Conservation (phyloP, 2,888 invertebrate genomes). For the Heliconius hortense region DNA sequence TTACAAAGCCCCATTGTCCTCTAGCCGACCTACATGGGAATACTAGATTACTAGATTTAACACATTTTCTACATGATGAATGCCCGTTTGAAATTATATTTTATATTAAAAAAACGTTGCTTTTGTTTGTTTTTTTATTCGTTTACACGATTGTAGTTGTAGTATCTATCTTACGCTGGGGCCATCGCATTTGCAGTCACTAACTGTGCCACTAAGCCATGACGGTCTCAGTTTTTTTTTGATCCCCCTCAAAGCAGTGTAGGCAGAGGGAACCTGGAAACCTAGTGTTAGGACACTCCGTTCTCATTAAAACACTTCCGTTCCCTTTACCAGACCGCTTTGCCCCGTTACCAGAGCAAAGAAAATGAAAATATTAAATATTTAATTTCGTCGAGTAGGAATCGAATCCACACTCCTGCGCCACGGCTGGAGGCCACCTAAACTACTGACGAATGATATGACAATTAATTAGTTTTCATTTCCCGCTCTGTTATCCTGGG, state of each 20-base stretch:
- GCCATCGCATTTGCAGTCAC: too few relatives aligned
- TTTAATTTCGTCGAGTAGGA: too few relatives aligned
- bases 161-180: too few relatives aligned
- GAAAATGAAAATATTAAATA: too few relatives aligned
- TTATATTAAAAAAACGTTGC: neutral
- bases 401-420: neutral
- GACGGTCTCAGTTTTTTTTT: too few relatives aligned
- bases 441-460: neutral
- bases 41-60: slow-evolving; percentile 11
- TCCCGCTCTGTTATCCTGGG: too few relatives aligned
- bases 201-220: too few relatives aligned
- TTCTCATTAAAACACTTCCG: neutral
- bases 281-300: neutral
- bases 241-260: too few relatives aligned
- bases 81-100: neutral
- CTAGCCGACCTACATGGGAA: slow-evolving; percentile 11
- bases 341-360: neutral
- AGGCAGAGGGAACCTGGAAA: neutral
- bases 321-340: neutral
- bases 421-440: too few relatives aligned
- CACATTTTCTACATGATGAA: slow-evolving; percentile 2
- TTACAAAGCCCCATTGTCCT: slow-evolving; percentile 8
- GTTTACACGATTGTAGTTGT: neutral
- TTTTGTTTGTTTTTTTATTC: neutral
- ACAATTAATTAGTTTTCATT: too few relatives aligned